Conservation (phyloP, 1,140 invertebrate genomes). For the Aethina tumida region DNA sequence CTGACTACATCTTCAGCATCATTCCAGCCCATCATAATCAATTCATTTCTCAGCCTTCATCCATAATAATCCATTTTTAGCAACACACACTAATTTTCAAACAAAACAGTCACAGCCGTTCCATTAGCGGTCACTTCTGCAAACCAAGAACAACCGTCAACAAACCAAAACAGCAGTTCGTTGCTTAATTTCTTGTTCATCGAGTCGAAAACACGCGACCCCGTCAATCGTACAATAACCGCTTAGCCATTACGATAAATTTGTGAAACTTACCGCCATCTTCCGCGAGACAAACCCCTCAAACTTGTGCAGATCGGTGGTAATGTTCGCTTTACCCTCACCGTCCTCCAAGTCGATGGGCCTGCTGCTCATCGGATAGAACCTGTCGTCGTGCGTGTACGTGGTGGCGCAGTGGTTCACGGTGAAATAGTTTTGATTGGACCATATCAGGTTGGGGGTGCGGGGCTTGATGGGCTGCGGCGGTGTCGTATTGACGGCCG, state of each 20-base stretch:
- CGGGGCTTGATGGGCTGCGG: conserved; percentile 2
- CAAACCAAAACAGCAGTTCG: neutral
- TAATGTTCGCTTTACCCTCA: neutral
- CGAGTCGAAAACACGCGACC: neutral
- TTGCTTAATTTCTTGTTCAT: neutral
- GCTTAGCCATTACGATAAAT: neutral
- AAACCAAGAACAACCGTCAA: no score
- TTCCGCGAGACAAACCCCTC: neutral
- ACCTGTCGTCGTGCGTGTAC: conserved; percentile 20
- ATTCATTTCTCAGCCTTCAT: no score
- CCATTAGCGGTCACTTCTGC: no score
- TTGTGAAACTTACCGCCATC: neutral
- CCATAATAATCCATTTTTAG: no score
- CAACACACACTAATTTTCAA: no score
- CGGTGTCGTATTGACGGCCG: conserved; percentile 8
- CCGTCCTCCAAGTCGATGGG: conserved; percentile 20
- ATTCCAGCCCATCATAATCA: no score
- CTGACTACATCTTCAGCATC: no score
- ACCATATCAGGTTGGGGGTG: conserved; percentile 25
- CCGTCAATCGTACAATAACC: neutral
- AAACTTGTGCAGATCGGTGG: conserved; percentile 8
- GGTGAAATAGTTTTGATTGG: conserved; percentile 23
- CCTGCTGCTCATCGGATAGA: conserved; percentile 24
- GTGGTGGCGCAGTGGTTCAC: conserved; percentile 21
- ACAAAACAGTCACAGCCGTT: no score